Percentiles rank a stretch among this genome's conserved stretches.
Evolutionary conservation across 2,888 invertebrate species (phyloP).

Genomic region (Charanyca ferruginea): DNA sequence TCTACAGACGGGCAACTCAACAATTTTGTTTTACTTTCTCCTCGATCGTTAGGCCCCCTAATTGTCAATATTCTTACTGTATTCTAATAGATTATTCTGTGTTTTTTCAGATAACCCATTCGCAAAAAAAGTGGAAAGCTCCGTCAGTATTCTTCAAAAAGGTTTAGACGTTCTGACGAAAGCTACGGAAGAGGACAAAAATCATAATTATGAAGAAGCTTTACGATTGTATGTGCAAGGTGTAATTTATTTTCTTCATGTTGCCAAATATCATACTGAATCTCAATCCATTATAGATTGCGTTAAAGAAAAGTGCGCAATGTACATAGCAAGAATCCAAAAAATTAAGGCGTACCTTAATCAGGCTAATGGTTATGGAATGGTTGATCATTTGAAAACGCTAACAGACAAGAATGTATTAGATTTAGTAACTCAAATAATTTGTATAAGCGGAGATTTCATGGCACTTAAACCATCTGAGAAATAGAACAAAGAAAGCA

Average conservation of each 20-base stretch:
- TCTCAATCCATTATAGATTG: background rate
- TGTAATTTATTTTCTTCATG: slow-evolving; percentile 29
- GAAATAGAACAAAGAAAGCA: background rate
- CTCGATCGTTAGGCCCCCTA: no score
- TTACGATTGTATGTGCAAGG: slow-evolving; percentile 24
- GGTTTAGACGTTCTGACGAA: slow-evolving; percentile 2
- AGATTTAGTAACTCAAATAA: slow-evolving; percentile 8
- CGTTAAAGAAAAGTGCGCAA: background rate
- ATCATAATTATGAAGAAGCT: slow-evolving; percentile 15
- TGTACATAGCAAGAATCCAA: slow-evolving; percentile 11
- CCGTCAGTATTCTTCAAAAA: slow-evolving; percentile 16
- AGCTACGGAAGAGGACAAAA: slow-evolving; percentile 14
- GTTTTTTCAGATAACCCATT: slow-evolving; percentile 6
- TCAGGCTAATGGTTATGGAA: slow-evolving; percentile 4
- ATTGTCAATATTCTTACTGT: no score
- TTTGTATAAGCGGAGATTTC: slow-evolving; percentile 24
- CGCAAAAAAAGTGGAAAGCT: background rate
- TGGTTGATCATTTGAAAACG: slow-evolving; percentile 20
- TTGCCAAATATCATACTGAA: slow-evolving; percentile 12
- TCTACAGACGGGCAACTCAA: no score
- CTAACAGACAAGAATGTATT: slow-evolving; percentile 16
- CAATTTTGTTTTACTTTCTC: no score
- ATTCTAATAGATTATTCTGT: background rate
- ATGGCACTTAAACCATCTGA: background rate
- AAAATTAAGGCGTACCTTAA: slow-evolving; percentile 16